Conservation (phyloP, 2,888 invertebrate genomes). For the Lasioglossum lativentre region DNA sequence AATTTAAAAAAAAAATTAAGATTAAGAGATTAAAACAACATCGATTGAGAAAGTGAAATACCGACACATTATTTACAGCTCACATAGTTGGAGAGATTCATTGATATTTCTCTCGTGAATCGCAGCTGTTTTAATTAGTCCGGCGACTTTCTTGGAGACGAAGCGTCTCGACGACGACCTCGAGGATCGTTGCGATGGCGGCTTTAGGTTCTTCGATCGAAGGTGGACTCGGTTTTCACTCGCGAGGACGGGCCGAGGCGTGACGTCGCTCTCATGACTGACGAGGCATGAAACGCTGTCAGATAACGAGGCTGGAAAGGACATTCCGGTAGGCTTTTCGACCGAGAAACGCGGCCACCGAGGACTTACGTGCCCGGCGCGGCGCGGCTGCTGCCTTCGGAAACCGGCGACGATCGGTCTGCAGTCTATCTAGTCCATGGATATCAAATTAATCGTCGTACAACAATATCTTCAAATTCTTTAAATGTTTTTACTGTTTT, state of each 20-base stretch:
- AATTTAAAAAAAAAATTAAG: too few relatives aligned
- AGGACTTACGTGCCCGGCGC: constrained; percentile 33
- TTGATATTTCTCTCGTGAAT: neutral
- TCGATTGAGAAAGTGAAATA: neutral
- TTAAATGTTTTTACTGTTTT: neutral
- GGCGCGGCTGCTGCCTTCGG: constrained; percentile 5
- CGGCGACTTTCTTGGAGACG: constrained; percentile 7
- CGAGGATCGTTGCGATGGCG: constrained; percentile 30
- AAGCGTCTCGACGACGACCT: constrained; percentile 27
- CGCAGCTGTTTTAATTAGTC: neutral
- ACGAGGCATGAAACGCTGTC: constrained; percentile 79
- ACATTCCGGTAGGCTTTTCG: constrained; percentile 76
- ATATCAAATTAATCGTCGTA: neutral
- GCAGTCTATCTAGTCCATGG: neutral
- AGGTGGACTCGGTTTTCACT: constrained; percentile 73
- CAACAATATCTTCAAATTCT: neutral
- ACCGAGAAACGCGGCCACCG: constrained; percentile 33
- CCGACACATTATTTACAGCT: neutral
- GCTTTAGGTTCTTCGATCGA: constrained; percentile 39
- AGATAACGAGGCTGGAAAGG: constrained; percentile 81
- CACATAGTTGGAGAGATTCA: neutral
- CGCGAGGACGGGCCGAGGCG: constrained; percentile 65
- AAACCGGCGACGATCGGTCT: constrained; percentile 20
- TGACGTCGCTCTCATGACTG: constrained; percentile 75
- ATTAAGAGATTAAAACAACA: neutral